Evolutionary conservation across 2,113 vertebrate species (phyloP), one percentile per base, ranked within the genome.

Genomic region (Callocephalon fimbriatum): DNA sequence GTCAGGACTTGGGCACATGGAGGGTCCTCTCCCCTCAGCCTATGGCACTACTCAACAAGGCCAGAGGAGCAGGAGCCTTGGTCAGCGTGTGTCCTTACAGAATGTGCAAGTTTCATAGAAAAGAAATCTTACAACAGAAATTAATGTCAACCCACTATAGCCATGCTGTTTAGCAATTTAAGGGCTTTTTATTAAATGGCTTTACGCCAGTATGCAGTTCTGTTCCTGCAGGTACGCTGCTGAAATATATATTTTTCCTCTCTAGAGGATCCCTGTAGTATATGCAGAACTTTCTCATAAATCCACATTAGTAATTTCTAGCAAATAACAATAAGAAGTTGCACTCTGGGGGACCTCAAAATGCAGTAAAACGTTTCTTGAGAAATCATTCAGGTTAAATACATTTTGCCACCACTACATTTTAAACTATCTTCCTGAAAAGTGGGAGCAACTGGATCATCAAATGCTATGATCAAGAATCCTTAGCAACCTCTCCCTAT

Each of bases 361-460:
- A 78, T 42, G 35, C 29, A 88, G 2, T 51, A 74, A 83, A 26
- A 38, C 1, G 4, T 75, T 51, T 20, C 9, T 38, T 70, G n/a
- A 82, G 71, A 89, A 83, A 86, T 62, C n/a, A 58, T 59, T 86
- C 31, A 29, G 8, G 20, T 83, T 71, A 78, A 86, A 86, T 11
- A 83, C 0, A 3, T 68, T 59, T 63, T 68, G 14, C 8, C 22
- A 38, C 56, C 59, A 70, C 2, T 40, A 15, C 3, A 20, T 70
- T 88, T 92, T 74, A 85, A 76, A 85, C 19, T n/a, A 9, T 15
- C 7, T 44, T 73, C 54, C 20, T 22, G 2, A 72, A 62, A 76
- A 22, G n/a, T 15, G 14, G 16, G 40, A 88, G 13, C 15, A 35
- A 42, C 29, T 35, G 7, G n/a, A 66, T 10, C 10, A 81, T 19